Evolutionary conservation across 2,888 invertebrate genomes (phyloP).

Genomic region (Elegia similella): DNA sequence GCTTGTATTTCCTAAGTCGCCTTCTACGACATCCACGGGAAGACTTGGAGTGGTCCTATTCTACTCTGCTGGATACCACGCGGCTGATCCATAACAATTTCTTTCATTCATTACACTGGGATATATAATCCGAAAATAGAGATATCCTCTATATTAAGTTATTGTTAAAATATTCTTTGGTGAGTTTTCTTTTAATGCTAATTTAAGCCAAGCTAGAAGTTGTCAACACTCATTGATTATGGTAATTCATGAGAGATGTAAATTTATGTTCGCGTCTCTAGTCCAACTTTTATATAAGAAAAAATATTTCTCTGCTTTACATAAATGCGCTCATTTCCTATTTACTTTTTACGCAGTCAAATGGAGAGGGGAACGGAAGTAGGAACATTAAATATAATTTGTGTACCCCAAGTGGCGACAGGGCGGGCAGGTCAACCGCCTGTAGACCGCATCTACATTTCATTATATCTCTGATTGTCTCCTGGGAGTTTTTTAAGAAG

Average conservation of each 20-base stretch:
- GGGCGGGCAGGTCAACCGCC: conserved; percentile 58
- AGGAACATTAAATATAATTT: conserved; percentile 23
- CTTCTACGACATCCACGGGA: no score
- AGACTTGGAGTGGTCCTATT: no score
- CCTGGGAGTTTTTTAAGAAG: conserved; percentile 61
- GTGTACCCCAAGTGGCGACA: conserved; percentile 27
- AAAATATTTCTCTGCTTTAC: conserved; percentile 2
- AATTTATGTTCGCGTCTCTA: neutral
- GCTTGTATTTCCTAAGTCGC: no score
- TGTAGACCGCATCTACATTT: conserved; percentile 52
- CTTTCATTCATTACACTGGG: no score
- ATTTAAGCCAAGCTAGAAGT: neutral
- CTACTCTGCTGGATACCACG: no score
- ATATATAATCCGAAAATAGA: no score
- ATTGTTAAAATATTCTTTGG: no score
- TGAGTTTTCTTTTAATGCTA: no score
- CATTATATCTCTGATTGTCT: conserved; percentile 60
- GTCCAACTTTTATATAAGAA: neutral
- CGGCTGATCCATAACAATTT: no score
- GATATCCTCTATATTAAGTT: no score
- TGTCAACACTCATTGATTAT: neutral
- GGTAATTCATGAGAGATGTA: neutral
- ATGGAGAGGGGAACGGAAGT: conserved; percentile 12
- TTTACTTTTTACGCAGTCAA: conserved; percentile 6
- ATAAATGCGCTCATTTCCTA: neutral